These are phyloP conservation scores for Aphaenogaster ashmeadi DNA, from an alignment of 1,140 invertebrate species.

Conservation along the genomic window DNA sequence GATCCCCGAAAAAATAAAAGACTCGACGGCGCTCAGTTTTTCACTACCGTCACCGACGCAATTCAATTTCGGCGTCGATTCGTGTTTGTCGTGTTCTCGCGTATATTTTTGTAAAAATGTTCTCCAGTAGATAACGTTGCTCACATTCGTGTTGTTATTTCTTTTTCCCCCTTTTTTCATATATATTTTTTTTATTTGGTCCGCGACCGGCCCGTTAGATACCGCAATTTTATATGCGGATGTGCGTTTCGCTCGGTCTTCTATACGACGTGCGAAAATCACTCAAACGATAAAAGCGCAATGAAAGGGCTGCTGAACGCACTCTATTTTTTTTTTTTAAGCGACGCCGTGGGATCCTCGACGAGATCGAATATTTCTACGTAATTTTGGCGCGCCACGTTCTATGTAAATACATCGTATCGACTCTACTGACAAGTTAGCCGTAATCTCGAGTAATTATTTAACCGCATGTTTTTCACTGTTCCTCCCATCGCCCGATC, in stretches of 20 bases:
- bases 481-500: slow-evolving; percentile 2
- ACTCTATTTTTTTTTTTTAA: neutral
- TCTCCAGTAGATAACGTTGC: slow-evolving; percentile 55
- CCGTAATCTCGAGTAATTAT: slow-evolving; percentile 59
- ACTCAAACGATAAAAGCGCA: slow-evolving; percentile 48
- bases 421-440: neutral
- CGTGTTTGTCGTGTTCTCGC: slow-evolving; percentile 60
- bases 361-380: slow-evolving; percentile 5
- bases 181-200: slow-evolving; percentile 22
- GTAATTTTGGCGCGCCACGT: slow-evolving; percentile 5
- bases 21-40: slow-evolving; percentile 29
- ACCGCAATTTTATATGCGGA: slow-evolving; percentile 53
- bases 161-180: slow-evolving; percentile 12
- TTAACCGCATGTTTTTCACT: slow-evolving; percentile 44
- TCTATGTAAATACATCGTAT: slow-evolving; percentile 13
- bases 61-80: slow-evolving; percentile 58
- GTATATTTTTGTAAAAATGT: slow-evolving; percentile 60
- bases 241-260: slow-evolving; percentile 24
- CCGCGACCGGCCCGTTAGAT: slow-evolving; percentile 20
- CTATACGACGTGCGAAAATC: slow-evolving; percentile 43
- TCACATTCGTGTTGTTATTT: slow-evolving; percentile 52
- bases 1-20: slow-evolving; percentile 44
- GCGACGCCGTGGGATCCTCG: neutral
- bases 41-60: slow-evolving; percentile 41
- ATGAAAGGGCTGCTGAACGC: neutral